Evolutionary conservation across 2,888 invertebrate species (phyloP).

Genomic region (Poecilus cupreus): DNA sequence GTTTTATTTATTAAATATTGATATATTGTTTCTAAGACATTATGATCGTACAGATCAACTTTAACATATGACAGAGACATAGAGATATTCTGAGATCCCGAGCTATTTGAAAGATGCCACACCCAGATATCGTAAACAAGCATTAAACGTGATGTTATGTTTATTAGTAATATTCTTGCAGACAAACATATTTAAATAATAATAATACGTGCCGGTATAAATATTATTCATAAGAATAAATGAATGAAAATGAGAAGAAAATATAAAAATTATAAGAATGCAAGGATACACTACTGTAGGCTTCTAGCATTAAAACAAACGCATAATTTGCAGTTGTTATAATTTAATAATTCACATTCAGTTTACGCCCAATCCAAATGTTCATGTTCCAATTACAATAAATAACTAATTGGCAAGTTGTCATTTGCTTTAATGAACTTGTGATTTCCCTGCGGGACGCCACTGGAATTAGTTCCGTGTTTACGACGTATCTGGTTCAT

Average conservation of each 20-base stretch:
- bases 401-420: conserved; percentile 6
- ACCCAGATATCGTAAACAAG: too few species aligned
- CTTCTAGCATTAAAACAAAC: neutral
- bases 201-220: too few species aligned
- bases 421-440: conserved; percentile 34
- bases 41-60: too few species aligned
- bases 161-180: too few species aligned
- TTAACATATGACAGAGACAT: too few species aligned
- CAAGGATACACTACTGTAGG: conserved; percentile 20
- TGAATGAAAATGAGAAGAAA: neutral
- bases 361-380: neutral
- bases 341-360: conserved; percentile 6
- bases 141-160: too few species aligned
- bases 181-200: too few species aligned
- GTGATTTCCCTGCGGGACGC: conserved; percentile 31
- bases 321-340: neutral
- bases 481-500: conserved; percentile 28
- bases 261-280: neutral
- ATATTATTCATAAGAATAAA: neutral
- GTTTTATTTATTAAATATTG: too few species aligned
- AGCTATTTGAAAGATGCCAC: too few species aligned
- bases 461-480: conserved; percentile 19
- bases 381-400: neutral
- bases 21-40: too few species aligned
- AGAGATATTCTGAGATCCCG: too few species aligned